Base-by-base conservation (phyloP, 1,140 invertebrate species). In the Anthonomus grandis region DNA sequence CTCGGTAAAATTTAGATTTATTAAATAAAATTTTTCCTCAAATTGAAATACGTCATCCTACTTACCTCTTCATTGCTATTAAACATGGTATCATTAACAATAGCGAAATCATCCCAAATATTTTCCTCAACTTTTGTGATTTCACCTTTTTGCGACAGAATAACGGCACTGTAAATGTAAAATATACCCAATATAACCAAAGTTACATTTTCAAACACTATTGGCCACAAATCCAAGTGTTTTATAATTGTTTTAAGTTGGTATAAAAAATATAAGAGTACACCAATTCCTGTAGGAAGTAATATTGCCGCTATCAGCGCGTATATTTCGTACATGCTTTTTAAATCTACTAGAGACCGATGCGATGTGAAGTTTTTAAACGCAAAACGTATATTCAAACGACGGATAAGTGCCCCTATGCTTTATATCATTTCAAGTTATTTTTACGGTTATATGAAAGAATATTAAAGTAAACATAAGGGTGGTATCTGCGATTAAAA, bases 241-340 rank as follows among this genome's bases (percentile, higher is more conserved):
- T 49, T 34, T n/a, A 8, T 36, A 1, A 8, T 10, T 2, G 4
- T 34, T 21, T 55, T 45, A 13, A 37, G 9, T n/a, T 36, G n/a
- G 39, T 55, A 25, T 19, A 55, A 18, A 34, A 53, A 53, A 21
- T 44, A 53, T 0, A 47, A 6, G 38, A 55, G 37, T 2, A 18
- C 39, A 6, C 45, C 9, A 23, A 55, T 15, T 6, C 52, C 52
- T 4, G 52, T 38, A 31, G 52, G 52, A 37, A 55, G 18, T 23
- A 55, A 19, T 18, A 55, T 23, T 9, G 27, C 21, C 10, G 52
- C 42, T 6, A 23, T 37, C 12, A 55, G 39, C 6, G 52, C 52
- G 10, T 55, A 55, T 13, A 55, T 4, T 46, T 55, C 52, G 9
- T 37, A 46, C 52, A 55, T 55, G n/a, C n/a, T n/a, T n/a, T n/a